A percentile compares a stretch with the other conserved stretches of the same genome.
These are phyloP conservation scores for Celastrina argiolus DNA, from an alignment of 2,888 invertebrate genomes.

Conservation along the genomic window DNA sequence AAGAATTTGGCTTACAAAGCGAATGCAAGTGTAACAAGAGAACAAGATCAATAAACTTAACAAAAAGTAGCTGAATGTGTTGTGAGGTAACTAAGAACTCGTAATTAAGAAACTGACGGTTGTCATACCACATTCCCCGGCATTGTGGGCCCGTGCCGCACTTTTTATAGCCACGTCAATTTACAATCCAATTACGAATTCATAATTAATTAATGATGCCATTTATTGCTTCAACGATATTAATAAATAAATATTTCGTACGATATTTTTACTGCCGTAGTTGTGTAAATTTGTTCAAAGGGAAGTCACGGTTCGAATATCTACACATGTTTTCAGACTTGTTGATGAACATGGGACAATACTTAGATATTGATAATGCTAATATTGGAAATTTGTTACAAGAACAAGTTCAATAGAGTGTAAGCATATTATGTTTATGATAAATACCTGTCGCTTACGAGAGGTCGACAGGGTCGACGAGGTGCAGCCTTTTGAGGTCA, in stretches of 20 bases:
- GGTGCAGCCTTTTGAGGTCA: slow-evolving; percentile 1
- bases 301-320: not conserved
- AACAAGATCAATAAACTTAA: slow-evolving; percentile 1
- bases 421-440: not conserved
- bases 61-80: not conserved
- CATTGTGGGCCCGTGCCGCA: slow-evolving; percentile 39
- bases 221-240: not conserved
- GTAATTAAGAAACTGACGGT: slow-evolving; percentile 20
- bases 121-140: slow-evolving; percentile 45
- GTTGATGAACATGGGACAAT: too few species aligned
- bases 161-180: slow-evolving; percentile 1
- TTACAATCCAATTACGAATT: not conserved
- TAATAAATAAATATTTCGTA: not conserved
- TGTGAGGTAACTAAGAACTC: slow-evolving; percentile 5
- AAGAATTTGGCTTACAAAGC: not conserved
- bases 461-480: not conserved
- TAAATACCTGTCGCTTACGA: not conserved
- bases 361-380: not conserved
- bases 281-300: not conserved
- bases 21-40: not conserved
- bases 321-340: too few species aligned
- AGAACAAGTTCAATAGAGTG: not conserved
- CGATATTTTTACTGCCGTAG: not conserved
- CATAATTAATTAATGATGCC: slow-evolving; percentile 7
- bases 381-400: not conserved